Evolutionary conservation across 2,113 vertebrate species (phyloP).

Genomic region (Neolamprologus brichardi): DNA sequence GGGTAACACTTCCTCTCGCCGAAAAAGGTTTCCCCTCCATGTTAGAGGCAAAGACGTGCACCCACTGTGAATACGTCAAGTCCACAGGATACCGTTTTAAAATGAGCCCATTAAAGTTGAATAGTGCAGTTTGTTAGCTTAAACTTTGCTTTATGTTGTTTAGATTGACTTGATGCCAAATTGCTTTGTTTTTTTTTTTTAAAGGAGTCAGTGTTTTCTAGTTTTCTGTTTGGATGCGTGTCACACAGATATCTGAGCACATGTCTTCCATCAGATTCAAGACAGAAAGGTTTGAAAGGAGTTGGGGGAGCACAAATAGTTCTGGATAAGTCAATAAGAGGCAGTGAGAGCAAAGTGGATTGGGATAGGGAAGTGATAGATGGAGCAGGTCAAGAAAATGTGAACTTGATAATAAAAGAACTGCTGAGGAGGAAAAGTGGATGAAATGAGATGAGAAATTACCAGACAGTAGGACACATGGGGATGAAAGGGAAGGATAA

Average conservation of each 20-base stretch:
- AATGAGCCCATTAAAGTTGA: neutral
- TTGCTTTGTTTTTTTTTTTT: neutral
- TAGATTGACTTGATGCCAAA: slow-evolving; percentile 1
- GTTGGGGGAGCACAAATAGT: neutral
- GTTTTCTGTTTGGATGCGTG: neutral
- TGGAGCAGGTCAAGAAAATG: neutral
- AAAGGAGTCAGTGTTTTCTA: neutral
- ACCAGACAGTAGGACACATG: neutral
- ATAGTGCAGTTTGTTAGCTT: neutral
- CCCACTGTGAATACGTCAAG: neutral
- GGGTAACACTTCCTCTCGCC: neutral
- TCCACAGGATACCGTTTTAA: neutral
- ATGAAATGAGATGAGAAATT: neutral
- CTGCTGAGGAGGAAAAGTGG: neutral
- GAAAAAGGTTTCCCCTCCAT: neutral
- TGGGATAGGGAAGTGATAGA: neutral
- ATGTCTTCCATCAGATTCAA: neutral
- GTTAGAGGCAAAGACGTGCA: neutral
- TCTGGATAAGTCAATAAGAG: neutral
- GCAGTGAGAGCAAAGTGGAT: neutral
- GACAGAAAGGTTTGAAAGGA: neutral
- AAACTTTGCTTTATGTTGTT: neutral
- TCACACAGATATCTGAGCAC: neutral
- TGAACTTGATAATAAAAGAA: neutral
- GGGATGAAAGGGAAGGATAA: neutral